A percentile compares a stretch with the other conserved stretches of the same genome.
Conservation (phyloP, 2,888 invertebrate genomes). For the Rosalia funebris region DNA sequence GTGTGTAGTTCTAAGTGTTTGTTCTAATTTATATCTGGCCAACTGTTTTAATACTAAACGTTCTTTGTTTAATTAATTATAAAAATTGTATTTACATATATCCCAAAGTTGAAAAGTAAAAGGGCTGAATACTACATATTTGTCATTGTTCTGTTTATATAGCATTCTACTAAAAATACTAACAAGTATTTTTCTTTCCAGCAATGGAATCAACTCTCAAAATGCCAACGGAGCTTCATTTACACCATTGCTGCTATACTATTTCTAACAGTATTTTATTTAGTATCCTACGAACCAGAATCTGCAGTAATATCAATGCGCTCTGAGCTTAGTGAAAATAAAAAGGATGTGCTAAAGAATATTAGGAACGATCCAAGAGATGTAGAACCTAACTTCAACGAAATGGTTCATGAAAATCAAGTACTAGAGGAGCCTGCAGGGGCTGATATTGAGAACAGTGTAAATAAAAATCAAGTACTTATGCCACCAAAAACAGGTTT, state of each 20-base stretch:
- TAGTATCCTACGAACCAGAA: conserved; percentile 66
- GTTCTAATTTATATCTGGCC: too few relatives aligned
- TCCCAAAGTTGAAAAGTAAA: too few relatives aligned
- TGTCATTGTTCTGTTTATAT: too few relatives aligned
- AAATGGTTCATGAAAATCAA: conserved; percentile 57
- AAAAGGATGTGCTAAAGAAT: conserved; percentile 52
- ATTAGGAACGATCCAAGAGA: conserved; percentile 55
- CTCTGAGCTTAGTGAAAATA: conserved; percentile 28
- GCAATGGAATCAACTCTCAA: conserved; percentile 88
- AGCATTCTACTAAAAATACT: neutral
- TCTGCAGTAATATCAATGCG: conserved; percentile 48
- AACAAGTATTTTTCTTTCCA: conserved; percentile 62
- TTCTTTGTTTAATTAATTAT: too few relatives aligned
- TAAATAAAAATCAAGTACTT: conserved; percentile 52
- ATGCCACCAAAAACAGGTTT: conserved; percentile 51
- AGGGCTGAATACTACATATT: too few relatives aligned
- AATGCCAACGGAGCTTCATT: conserved; percentile 82
- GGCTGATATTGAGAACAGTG: conserved; percentile 45
- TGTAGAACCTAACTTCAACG: conserved; percentile 52
- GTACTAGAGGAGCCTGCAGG: conserved; percentile 65
- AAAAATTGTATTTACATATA: too few relatives aligned
- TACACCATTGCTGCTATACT: conserved; percentile 72
- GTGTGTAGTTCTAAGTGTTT: conserved; percentile 45
- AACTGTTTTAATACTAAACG: too few relatives aligned
- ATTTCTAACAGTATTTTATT: conserved; percentile 70